These are phyloP conservation scores for Scotopteryx bipunctaria DNA, from an alignment of 2,888 invertebrate species.

Conservation along the genomic window DNA sequence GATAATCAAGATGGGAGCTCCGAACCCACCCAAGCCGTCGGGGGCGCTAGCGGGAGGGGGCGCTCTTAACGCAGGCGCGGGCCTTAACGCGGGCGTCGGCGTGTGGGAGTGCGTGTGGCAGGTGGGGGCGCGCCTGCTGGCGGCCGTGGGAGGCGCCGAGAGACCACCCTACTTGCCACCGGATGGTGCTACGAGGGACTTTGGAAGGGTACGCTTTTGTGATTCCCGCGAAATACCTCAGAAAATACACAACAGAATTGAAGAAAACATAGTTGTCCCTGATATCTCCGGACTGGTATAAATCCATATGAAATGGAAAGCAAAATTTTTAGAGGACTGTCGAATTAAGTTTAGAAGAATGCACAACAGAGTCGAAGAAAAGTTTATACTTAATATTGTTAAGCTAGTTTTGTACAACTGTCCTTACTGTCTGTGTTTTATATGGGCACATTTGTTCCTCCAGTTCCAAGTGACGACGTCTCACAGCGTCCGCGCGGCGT, in stretches of 20 bases:
- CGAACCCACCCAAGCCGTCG: conserved; percentile 29
- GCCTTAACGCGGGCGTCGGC: conserved; percentile 59
- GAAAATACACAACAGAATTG: no score
- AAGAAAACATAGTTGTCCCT: no score
- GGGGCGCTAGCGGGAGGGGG: conserved; percentile 89
- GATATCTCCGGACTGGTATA: no score
- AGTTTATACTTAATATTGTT: no score
- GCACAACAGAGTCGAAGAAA: no score
- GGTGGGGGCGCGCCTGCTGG: conserved; percentile 91
- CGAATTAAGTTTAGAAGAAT: no score
- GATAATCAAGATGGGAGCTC: conserved; percentile 47
- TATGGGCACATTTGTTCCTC: neutral
- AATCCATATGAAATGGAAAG: no score
- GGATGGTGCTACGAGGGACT: conserved; percentile 81
- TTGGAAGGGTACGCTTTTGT: conserved; percentile 84
- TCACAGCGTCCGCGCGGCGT: conserved; percentile 53
- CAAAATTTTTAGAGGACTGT: no score
- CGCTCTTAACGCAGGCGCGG: conserved; percentile 77
- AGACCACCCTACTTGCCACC: conserved; percentile 85
- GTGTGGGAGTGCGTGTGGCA: conserved; percentile 97
- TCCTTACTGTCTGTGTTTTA: neutral
- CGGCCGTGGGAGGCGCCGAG: conserved; percentile 75
- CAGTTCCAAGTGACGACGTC: conserved; percentile 59
- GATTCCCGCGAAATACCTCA: no score
- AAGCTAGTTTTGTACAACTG: no score